These are phyloP conservation scores for Megaleporinus macrocephalus DNA, from an alignment of 2,113 vertebrate genomes.

Conservation along the genomic window DNA sequence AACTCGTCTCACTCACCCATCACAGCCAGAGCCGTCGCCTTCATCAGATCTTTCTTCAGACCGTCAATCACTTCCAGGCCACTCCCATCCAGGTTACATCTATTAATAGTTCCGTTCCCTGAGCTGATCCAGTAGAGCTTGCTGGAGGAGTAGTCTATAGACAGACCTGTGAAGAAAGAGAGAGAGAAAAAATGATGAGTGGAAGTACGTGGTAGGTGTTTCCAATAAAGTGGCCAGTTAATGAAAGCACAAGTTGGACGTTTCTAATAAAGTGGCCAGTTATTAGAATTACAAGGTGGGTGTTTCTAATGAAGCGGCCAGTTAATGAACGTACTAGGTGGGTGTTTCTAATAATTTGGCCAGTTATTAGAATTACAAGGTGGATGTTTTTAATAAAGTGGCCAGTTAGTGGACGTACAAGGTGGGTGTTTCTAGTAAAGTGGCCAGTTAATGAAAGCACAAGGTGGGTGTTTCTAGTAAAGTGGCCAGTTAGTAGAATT, in stretches of 20 bases:
- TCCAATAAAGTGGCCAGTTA: neutral
- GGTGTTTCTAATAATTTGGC: no score
- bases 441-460: neutral
- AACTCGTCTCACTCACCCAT: constrained; percentile 82
- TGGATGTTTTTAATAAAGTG: no score
- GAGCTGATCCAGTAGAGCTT: constrained; percentile 91
- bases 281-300: neutral
- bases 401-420: no score
- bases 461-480: neutral
- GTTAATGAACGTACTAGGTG: neutral
- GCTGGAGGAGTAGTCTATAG: constrained; percentile 84
- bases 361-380: no score
- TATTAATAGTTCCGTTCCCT: constrained; percentile 87
- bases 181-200: neutral
- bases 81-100: constrained; percentile 86
- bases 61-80: constrained; percentile 87
- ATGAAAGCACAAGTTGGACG: neutral
- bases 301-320: neutral
- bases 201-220: neutral
- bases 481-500: neutral
- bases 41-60: constrained; percentile 86
- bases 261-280: neutral
- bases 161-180: constrained; percentile 75
- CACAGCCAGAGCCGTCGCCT: constrained; percentile 86
- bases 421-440: no score